These are phyloP conservation scores for Sarcophaga rosellei DNA, from an alignment of 2,888 invertebrate species.

Conservation along the genomic window DNA sequence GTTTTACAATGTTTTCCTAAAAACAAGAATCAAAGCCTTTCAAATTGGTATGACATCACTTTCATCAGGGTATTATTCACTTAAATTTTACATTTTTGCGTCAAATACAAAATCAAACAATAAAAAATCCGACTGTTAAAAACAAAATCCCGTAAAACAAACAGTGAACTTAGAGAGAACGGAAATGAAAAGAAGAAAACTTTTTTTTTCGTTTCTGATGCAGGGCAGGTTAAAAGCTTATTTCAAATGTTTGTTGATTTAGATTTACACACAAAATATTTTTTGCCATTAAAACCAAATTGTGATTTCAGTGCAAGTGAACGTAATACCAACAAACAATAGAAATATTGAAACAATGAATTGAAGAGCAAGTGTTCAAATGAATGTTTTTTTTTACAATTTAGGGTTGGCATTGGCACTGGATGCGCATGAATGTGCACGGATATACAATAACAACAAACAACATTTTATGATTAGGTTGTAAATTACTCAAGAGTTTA, in stretches of 20 bases:
- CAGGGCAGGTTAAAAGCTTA: conserved; percentile 48
- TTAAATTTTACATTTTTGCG: no score
- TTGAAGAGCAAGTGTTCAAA: conserved; percentile 3
- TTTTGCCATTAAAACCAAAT: conserved; percentile 34
- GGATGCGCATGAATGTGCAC: not conserved
- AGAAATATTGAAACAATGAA: conserved; percentile 30
- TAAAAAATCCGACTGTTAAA: not conserved
- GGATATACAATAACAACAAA: conserved; percentile 25
- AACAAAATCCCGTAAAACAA: not conserved
- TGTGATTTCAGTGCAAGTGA: not conserved
- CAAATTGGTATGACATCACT: no score
- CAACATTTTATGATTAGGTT: conserved; percentile 59
- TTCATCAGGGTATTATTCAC: no score
- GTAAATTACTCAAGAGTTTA: conserved; percentile 60
- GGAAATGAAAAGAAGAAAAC: not conserved
- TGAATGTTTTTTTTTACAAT: conserved; percentile 2
- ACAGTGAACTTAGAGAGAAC: no score
- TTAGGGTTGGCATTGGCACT: not conserved
- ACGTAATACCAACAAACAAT: not conserved
- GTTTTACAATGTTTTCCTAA: no score
- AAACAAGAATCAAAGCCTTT: conserved; percentile 18
- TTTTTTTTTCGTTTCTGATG: not conserved
- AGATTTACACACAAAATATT: conserved; percentile 42
- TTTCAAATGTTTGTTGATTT: conserved; percentile 57
- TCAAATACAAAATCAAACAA: not conserved